Evolutionary conservation across 2,113 vertebrate species (phyloP).

Genomic region (Lipotes vexillifer): DNA sequence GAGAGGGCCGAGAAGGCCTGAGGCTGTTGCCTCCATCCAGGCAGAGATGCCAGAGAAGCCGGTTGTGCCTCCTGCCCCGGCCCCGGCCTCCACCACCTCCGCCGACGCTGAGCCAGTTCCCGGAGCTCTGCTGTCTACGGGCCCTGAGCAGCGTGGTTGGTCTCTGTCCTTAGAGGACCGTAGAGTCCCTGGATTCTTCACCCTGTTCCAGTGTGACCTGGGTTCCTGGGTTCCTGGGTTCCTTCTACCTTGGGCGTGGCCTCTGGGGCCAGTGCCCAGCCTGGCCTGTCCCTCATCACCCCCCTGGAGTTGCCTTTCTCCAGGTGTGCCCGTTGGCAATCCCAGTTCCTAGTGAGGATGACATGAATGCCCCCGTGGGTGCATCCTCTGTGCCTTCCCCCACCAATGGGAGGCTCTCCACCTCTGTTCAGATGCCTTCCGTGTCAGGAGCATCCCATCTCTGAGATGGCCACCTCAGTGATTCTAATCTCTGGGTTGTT

Average conservation of each 20-base stretch:
- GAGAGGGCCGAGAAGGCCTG: not conserved
- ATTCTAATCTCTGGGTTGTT: not conserved
- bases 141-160: not conserved
- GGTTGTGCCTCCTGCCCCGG: not conserved
- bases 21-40: not conserved
- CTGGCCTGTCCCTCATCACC: not conserved
- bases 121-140: not conserved
- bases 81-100: not conserved
- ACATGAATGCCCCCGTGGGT: accelerated
- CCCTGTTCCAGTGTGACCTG: not conserved
- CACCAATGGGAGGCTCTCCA: accelerated
- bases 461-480: not conserved
- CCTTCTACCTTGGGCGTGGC: not conserved
- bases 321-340: not conserved
- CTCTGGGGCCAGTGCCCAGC: not conserved
- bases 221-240: not conserved
- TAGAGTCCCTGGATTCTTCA: not conserved
- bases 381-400: not conserved
- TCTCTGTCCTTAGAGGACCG: not conserved
- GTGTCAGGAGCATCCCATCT: not conserved
- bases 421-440: not conserved
- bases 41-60: not conserved
- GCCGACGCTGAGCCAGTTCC: not conserved
- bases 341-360: not conserved
- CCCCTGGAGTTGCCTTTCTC: not conserved